phyloP scores from a whole-genome alignment of 2,888 invertebrate genomes.

The Timema podura region DNA sequence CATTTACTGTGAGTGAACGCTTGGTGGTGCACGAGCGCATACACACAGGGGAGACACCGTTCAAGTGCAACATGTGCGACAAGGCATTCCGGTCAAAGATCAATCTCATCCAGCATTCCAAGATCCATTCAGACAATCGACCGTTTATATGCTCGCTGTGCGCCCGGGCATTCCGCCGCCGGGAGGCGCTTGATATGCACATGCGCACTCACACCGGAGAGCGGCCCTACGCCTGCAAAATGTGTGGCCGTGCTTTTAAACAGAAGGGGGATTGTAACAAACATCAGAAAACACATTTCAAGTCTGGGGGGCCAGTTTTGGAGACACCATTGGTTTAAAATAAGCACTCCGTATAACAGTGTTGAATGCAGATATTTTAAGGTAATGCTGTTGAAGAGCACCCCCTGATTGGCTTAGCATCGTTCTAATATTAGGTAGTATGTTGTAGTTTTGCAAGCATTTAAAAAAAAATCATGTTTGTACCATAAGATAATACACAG shows the following conservation, averaged over 20 bases:
- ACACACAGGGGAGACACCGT: conserved; percentile 36
- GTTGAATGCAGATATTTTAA: no score
- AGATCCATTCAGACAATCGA: conserved; percentile 29
- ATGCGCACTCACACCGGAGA: conserved; percentile 31
- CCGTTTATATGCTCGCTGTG: conserved; percentile 29
- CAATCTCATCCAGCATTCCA: conserved; percentile 27
- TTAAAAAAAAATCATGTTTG: no score
- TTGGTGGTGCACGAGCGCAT: conserved; percentile 39
- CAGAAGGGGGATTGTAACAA: conserved; percentile 32
- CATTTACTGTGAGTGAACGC: conserved; percentile 40
- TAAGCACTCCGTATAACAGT: no score
- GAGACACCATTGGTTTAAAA: no score
- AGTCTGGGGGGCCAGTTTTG: no score
- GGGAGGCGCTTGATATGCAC: conserved; percentile 30
- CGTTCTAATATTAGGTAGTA: no score
- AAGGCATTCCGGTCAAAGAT: conserved; percentile 31
- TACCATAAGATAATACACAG: no score
- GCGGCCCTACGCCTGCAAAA: conserved; percentile 29
- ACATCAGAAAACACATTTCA: conserved; percentile 33
- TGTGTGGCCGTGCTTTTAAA: conserved; percentile 29
- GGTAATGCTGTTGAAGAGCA: no score
- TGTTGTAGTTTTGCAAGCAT: no score
- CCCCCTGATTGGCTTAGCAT: no score
- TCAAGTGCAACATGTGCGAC: conserved; percentile 30
- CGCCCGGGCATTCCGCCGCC: conserved; percentile 28